Evolutionary conservation across 2,113 vertebrate species (phyloP), one percentile per base, ranked within the genome.

Genomic region (Grammomys surdaster): DNA sequence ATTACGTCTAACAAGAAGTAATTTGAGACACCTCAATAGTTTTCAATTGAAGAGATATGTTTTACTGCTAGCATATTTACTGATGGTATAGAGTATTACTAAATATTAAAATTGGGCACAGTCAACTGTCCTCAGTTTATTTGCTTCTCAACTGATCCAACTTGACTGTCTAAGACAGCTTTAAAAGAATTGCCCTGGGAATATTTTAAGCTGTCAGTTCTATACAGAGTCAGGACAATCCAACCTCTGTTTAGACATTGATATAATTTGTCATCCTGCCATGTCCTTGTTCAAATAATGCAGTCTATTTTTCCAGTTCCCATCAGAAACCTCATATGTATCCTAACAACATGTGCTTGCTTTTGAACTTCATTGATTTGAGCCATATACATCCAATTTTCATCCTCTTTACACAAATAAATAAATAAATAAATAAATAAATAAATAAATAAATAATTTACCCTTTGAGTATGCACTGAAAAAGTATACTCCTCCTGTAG

Each of bases 201-300:
- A 93, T 78, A 78, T 48, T 77, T 58, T 54, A 80, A 95, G 80
- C 51, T 91, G n/a, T 69, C 97, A 96, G 88, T 58, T 88, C n/a
- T 65, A 43, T 67, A 54, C 90, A 96, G 91, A 89, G n/a, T 86
- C 69, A 63, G 40, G 82, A 96, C 77, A 95, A 95, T 89, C 69
- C 26, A 51, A 76, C 24, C 65, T 95, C 90, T 94, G 48, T 93
- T 89, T 91, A 91, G 48, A 81, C 86, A 89, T 75, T 95, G 87
- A 93, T 96, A 88, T 89, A 95, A 89, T 96, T 28, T 97, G 92
- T 97, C 86, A 96, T 40, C 92, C 86, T 91, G 78, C 48, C 90
- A 97, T 72, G 70, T 91, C 56, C 77, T 97, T 95, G 69, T 84
- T 96, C 73, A 91, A 93, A 95, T 91, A 96, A 88, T 17, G 2